Evolutionary conservation across 2,797 vertebrate species (phyloP).

Genomic region (Chromis chromis): DNA sequence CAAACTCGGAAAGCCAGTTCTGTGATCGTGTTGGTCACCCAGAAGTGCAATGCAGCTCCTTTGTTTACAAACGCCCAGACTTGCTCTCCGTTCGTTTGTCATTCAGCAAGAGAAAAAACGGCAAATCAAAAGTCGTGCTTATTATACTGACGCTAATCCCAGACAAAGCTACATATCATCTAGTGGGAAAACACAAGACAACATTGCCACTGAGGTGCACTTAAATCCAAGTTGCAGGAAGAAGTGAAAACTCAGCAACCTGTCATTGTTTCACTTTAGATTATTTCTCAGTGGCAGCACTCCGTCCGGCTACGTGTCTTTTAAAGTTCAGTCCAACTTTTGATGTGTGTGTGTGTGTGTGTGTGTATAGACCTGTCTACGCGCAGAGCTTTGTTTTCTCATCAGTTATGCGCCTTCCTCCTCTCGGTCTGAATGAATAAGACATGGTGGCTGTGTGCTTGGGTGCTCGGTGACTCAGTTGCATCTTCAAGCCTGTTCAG

Average conservation of each 20-base stretch:
- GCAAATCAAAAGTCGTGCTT: neutral
- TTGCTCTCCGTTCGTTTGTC: slow-evolving; percentile 6
- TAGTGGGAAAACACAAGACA: slow-evolving; percentile 2
- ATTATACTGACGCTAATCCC: slow-evolving; percentile 22
- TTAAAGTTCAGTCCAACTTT: slow-evolving; percentile 12
- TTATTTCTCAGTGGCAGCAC: neutral
- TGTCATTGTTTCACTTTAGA: slow-evolving; percentile 15
- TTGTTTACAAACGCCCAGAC: slow-evolving; percentile 29
- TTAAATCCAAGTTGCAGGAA: neutral
- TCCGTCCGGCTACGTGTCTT: slow-evolving; percentile 7
- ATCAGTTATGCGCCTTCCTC: slow-evolving; percentile 27
- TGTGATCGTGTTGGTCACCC: slow-evolving; percentile 38
- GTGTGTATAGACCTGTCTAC: neutral
- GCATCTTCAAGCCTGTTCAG: slow-evolving; percentile 35
- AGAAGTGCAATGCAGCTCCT: slow-evolving; percentile 24
- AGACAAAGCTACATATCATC: slow-evolving; percentile 5
- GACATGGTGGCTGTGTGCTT: slow-evolving; percentile 28
- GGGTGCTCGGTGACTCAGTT: slow-evolving; percentile 18
- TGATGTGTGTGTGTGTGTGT: neutral
- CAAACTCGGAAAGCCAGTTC: slow-evolving; percentile 47
- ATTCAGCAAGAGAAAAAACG: slow-evolving; percentile 5
- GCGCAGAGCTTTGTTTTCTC: slow-evolving; percentile 19
- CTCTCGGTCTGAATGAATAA: slow-evolving; percentile 22
- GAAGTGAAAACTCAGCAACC: slow-evolving; percentile 29
- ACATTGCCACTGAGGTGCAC: slow-evolving; percentile 2